Evolutionary conservation across 2,797 vertebrate genomes (phyloP).

Genomic region (Lacerta agilis): DNA sequence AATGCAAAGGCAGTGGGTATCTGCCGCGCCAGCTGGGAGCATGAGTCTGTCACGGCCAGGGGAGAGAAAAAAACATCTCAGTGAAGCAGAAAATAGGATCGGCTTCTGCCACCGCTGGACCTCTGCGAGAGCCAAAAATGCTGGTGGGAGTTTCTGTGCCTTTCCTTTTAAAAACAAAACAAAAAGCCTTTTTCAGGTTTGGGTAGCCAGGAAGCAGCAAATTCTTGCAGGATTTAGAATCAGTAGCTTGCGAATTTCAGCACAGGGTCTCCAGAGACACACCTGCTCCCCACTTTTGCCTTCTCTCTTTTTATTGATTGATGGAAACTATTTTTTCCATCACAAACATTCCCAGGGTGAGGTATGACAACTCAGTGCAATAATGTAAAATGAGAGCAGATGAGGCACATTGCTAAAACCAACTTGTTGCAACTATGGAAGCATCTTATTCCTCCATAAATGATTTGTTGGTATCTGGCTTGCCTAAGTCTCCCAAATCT

Average conservation of each 20-base stretch:
- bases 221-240: neutral
- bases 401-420: too few species aligned
- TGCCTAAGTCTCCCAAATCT: neutral
- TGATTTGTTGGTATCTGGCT: neutral
- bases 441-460: neutral
- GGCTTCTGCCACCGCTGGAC: slow-evolving; percentile 27
- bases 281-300: too few species aligned
- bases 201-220: too few species aligned
- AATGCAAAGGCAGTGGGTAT: neutral
- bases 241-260: neutral
- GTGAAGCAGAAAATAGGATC: slow-evolving; percentile 65
- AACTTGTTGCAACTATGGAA: too few species aligned
- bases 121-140: slow-evolving; percentile 16
- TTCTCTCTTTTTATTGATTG: neutral
- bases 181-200: neutral
- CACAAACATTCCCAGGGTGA: too few species aligned
- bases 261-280: too few species aligned
- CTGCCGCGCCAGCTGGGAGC: slow-evolving; percentile 54
- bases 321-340: too few species aligned
- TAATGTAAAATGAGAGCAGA: too few species aligned
- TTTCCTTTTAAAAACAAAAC: slow-evolving; percentile 3
- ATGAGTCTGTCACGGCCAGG: fast-evolving
- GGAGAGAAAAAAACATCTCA: slow-evolving; percentile 23
- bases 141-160: slow-evolving; percentile 38
- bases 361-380: too few species aligned